These are phyloP conservation scores for Sinohyriopsis cumingii DNA, from an alignment of 2,888 invertebrate genomes.

Conservation along the genomic window DNA sequence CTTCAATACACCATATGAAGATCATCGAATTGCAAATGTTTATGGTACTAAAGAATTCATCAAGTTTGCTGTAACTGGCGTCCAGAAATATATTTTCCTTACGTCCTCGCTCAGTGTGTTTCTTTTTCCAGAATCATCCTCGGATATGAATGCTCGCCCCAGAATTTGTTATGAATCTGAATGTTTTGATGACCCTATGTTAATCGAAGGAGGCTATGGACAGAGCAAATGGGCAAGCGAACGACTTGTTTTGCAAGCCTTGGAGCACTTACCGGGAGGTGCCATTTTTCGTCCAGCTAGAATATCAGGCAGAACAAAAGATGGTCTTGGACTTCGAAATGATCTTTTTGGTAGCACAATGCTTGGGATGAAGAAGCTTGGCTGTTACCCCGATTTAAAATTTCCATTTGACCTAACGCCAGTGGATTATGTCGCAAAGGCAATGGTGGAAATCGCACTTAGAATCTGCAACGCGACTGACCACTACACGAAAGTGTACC, in stretches of 20 bases:
- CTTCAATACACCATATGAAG: constrained; percentile 49
- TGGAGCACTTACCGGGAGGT: too few species aligned
- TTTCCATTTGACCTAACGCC: constrained; percentile 41
- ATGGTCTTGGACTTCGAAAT: too few species aligned
- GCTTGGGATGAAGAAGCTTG: constrained; percentile 29
- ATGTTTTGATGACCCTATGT: constrained; percentile 21
- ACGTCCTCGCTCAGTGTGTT: constrained; percentile 55
- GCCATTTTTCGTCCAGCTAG: too few species aligned
- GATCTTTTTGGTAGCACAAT: too few species aligned
- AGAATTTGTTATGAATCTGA: constrained; percentile 22
- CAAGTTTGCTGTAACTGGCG: constrained; percentile 46
- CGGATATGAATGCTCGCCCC: too few species aligned
- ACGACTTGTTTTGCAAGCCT: too few species aligned
- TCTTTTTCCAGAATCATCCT: constrained; percentile 32
- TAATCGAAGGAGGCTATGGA: constrained; percentile 32
- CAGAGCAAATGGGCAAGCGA: too few species aligned
- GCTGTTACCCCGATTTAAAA: constrained; percentile 29
- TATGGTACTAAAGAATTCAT: constrained; percentile 49
- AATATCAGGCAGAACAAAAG: too few species aligned
- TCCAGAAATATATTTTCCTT: constrained; percentile 45
- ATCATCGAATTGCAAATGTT: constrained; percentile 48
- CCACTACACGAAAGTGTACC: constrained; percentile 16
- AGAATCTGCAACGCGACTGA: constrained; percentile 16
- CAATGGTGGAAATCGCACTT: constrained; percentile 33
- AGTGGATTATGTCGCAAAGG: constrained; percentile 36